A percentile compares a stretch with the other conserved stretches of the same genome.
These are phyloP conservation scores for Dinomys branickii DNA, from an alignment of 2,113 vertebrate species.

Conservation along the genomic window DNA sequence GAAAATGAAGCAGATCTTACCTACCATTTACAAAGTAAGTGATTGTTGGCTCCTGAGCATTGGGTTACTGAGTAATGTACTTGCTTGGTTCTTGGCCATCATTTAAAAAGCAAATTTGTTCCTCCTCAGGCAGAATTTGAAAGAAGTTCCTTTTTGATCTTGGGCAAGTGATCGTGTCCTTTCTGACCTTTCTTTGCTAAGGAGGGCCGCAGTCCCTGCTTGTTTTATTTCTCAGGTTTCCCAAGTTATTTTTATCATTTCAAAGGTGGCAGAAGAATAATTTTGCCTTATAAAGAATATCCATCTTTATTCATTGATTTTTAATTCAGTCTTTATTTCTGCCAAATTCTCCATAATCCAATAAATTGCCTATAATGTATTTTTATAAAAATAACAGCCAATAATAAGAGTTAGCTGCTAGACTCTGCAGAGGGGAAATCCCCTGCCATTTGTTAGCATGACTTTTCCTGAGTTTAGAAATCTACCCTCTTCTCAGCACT, in stretches of 20 bases:
- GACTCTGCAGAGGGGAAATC: neutral
- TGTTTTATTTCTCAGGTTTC: conserved; percentile 62
- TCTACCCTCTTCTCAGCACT: neutral
- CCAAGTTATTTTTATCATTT: conserved; percentile 47
- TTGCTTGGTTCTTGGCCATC: conserved; percentile 25
- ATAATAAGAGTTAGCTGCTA: neutral
- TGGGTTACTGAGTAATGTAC: conserved; percentile 33
- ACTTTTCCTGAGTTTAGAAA: conserved; percentile 60
- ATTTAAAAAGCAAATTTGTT: conserved; percentile 61
- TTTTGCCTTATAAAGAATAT: conserved; percentile 16
- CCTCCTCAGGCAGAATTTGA: conserved; percentile 59
- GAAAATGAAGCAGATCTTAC: conserved; percentile 91
- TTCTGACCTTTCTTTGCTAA: conserved; percentile 50
- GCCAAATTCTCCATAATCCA: neutral
- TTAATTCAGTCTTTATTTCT: neutral
- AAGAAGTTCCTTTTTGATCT: conserved; percentile 60
- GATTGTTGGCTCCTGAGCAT: neutral
- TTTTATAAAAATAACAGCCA: conserved; percentile 42
- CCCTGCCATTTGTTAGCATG: conserved; percentile 24
- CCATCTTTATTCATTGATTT: neutral
- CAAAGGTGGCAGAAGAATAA: neutral
- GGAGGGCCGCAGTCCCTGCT: neutral
- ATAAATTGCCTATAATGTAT: neutral
- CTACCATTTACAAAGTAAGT: conserved; percentile 93
- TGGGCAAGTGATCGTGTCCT: neutral